A percentile compares a stretch with the other conserved stretches of the same genome.
Evolutionary conservation across 2,888 invertebrate species (phyloP).

Genomic region (Quadriops clusia): DNA sequence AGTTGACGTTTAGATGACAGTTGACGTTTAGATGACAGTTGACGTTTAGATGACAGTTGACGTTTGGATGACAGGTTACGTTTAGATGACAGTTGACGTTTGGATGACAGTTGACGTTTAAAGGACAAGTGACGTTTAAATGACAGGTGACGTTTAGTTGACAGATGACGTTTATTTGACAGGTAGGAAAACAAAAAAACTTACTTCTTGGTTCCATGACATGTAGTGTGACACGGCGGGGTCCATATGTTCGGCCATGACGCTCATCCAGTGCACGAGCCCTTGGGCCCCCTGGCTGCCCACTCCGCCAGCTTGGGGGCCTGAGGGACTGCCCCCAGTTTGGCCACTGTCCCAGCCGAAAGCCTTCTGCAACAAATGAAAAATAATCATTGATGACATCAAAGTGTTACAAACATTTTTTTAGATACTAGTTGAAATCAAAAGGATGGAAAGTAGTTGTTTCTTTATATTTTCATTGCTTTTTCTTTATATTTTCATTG

Average conservation of each 20-base stretch:
- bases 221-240: conserved; percentile 67
- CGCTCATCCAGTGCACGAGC: conserved; percentile 92
- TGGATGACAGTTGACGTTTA: no score
- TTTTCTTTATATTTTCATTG: conserved; percentile 1
- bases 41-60: background rate
- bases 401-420: no score
- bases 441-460: conserved; percentile 2
- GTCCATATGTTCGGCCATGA: conserved; percentile 93
- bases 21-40: no score
- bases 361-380: conserved; percentile 46
- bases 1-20: no score
- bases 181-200: no score
- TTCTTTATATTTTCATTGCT: background rate
- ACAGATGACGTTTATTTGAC: conserved; percentile 1
- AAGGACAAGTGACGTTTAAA: no score
- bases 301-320: conserved; percentile 43
- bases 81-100: no score
- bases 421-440: conserved; percentile 4
- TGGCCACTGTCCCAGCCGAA: conserved; percentile 38
- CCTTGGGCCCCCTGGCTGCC: conserved; percentile 60
- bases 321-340: conserved; percentile 39
- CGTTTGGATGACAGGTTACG: background rate
- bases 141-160: background rate
- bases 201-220: conserved; percentile 50
- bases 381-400: conserved; percentile 1